A percentile compares a stretch with the other conserved stretches of the same genome.
Conservation (phyloP, 2,113 vertebrate genomes). For the Triplophysa tibetana region DNA sequence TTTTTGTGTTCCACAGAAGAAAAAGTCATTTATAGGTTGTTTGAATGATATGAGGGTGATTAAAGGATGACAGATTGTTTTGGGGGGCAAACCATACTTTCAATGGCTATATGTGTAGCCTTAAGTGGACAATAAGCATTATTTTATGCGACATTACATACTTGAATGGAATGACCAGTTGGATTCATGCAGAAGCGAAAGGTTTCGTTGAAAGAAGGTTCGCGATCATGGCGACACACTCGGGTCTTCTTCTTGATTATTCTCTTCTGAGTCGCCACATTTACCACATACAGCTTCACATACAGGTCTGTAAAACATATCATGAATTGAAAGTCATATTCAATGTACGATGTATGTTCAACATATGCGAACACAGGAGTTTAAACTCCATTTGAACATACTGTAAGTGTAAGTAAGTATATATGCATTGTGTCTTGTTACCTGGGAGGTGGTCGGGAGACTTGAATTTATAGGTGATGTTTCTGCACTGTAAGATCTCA, state of each 20-base stretch:
- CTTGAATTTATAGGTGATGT: slow-evolving; percentile 99
- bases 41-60: too few species aligned
- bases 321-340: not conserved
- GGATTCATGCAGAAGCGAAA: slow-evolving; percentile 97
- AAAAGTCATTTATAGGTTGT: too few species aligned
- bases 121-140: not conserved
- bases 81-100: too few species aligned
- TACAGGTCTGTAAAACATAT: slow-evolving; percentile 83
- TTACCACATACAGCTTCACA: slow-evolving; percentile 96
- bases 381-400: not conserved
- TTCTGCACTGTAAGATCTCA: slow-evolving; percentile 97
- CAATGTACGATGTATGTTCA: not conserved
- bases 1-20: too few species aligned
- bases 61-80: too few species aligned
- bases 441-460: slow-evolving; percentile 96
- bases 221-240: slow-evolving; percentile 96
- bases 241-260: slow-evolving; percentile 99
- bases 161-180: slow-evolving; percentile 90
- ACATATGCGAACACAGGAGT: too few species aligned
- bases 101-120: too few species aligned
- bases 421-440: slow-evolving; percentile 49
- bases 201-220: slow-evolving; percentile 96
- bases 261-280: slow-evolving; percentile 93
- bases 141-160: slow-evolving; percentile 39
- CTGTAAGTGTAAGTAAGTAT: not conserved